phyloP scores from a whole-genome alignment of 2,113 vertebrate genomes.

The Callipepla squamata region DNA sequence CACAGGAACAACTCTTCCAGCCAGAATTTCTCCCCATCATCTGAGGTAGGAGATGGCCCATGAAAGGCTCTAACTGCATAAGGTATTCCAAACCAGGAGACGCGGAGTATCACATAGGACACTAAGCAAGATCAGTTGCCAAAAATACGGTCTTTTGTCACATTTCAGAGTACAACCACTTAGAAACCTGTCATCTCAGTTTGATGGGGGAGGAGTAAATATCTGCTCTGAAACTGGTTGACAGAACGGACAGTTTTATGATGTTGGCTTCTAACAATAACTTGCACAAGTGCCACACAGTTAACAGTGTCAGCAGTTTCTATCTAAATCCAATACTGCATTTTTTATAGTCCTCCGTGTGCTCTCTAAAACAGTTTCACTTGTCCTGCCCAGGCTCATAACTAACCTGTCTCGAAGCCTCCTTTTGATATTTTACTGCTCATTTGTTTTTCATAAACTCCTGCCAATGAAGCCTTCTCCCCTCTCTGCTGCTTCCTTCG shows the following conservation, averaged over 20 bases:
- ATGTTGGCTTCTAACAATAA: conserved; percentile 5
- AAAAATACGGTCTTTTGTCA: conserved; percentile 18
- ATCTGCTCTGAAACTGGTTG: conserved; percentile 16
- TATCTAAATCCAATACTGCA: neutral
- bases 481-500: neutral
- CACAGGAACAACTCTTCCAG: neutral
- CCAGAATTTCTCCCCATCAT: neutral
- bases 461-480: neutral
- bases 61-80: neutral
- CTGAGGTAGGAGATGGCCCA: neutral
- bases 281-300: conserved; percentile 5
- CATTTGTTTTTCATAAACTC: neutral
- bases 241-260: conserved; percentile 34
- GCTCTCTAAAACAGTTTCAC: neutral
- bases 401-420: neutral
- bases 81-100: neutral
- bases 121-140: conserved; percentile 8
- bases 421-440: neutral
- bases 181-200: conserved; percentile 24
- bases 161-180: conserved; percentile 17
- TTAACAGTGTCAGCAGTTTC: neutral
- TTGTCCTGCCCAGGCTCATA: neutral
- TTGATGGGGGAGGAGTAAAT: neutral
- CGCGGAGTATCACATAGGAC: neutral
- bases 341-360: neutral